phyloP scores from a whole-genome alignment of 1,140 invertebrate genomes.

The Sipha flava region DNA sequence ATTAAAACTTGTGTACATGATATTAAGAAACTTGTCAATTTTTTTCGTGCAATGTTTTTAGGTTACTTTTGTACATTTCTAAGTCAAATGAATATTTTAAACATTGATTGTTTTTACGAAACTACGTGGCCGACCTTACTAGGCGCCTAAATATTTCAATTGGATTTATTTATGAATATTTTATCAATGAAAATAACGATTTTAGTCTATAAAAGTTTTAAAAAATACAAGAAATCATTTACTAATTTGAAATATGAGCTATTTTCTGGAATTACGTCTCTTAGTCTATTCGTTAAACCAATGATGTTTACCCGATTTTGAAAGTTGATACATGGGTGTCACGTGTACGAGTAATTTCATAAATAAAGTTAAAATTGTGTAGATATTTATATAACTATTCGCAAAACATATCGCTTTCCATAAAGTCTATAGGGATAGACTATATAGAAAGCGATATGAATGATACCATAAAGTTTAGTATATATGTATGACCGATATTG shows the following conservation, averaged over 20 bases:
- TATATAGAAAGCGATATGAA: no score
- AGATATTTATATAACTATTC: neutral
- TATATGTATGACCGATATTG: no score
- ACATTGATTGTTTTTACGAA: neutral
- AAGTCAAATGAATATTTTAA: neutral
- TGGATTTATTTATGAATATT: neutral
- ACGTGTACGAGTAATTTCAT: neutral
- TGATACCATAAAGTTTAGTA: no score
- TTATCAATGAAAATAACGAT: neutral
- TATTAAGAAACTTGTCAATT: neutral
- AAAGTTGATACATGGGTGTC: neutral
- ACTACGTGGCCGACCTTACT: neutral
- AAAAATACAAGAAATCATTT: conserved; percentile 2
- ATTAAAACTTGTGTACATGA: neutral
- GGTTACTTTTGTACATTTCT: neutral
- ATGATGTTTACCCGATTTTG: neutral
- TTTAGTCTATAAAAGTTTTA: neutral
- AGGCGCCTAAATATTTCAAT: neutral
- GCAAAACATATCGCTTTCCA: no score
- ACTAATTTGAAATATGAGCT: conserved; percentile 8
- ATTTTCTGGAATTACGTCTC: neutral
- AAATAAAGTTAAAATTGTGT: neutral
- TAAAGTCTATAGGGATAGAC: no score
- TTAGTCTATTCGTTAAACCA: neutral
- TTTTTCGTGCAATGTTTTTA: neutral